Percentiles rank a stretch among this genome's conserved stretches.
phyloP scores from a whole-genome alignment of 1,140 invertebrate genomes.

The Euglossa dilemma region DNA sequence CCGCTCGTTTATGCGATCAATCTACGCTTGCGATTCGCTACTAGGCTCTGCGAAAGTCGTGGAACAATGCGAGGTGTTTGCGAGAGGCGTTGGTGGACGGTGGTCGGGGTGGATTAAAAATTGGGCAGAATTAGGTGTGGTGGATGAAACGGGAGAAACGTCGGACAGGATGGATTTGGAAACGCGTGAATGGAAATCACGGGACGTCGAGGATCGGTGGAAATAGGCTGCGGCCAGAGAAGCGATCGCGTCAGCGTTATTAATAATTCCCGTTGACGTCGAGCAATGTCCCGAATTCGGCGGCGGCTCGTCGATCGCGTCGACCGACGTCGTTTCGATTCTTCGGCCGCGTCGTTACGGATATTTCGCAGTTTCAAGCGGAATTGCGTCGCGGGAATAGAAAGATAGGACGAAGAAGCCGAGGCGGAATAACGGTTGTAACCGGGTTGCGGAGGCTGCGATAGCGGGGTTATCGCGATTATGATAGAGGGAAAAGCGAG shows the following conservation, averaged over 20 bases:
- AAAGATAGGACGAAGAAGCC: not conserved
- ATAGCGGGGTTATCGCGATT: conserved; percentile 50
- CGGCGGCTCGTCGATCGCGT: not conserved
- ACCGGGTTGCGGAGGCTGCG: too few relatives aligned
- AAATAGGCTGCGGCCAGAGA: conserved; percentile 44
- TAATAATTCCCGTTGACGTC: conserved; percentile 56
- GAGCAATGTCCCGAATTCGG: conserved; percentile 39
- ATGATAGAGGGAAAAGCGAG: conserved; percentile 11
- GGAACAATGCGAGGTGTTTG: too few relatives aligned
- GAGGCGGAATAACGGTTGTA: too few relatives aligned
- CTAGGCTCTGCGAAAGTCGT: too few relatives aligned
- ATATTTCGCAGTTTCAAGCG: not conserved
- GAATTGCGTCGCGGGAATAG: not conserved
- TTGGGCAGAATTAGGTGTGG: too few relatives aligned
- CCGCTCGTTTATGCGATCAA: too few relatives aligned
- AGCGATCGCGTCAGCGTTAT: conserved; percentile 59
- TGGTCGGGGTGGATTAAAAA: too few relatives aligned
- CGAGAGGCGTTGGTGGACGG: too few relatives aligned
- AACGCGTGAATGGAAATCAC: conserved; percentile 20
- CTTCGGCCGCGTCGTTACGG: not conserved
- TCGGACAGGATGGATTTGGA: conserved; percentile 29
- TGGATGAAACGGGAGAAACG: conserved; percentile 15
- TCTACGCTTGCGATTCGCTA: too few relatives aligned
- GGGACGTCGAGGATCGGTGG: conserved; percentile 27
- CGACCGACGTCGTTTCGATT: conserved; percentile 7